These are phyloP conservation scores for Astreopora myriophthalma DNA, from an alignment of 64 coral and sea anemone genomes.

Conservation along the genomic window DNA sequence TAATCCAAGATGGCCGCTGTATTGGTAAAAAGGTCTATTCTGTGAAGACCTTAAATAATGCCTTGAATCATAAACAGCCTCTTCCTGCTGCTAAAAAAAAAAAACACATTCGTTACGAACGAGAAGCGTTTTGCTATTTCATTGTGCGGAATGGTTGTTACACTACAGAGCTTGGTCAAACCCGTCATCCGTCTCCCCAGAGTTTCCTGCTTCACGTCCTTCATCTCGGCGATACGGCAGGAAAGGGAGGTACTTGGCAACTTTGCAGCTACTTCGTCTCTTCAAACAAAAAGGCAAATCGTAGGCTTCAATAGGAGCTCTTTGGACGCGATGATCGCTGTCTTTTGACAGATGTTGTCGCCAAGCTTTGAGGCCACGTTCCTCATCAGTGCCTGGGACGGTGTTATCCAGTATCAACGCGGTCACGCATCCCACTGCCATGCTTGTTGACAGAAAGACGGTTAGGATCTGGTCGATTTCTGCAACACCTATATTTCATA, in stretches of 20 bases:
- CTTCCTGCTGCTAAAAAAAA: no score
- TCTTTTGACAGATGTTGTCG: not conserved
- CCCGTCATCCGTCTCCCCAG: no score
- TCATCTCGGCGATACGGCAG: constrained; percentile 37
- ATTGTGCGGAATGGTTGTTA: no score
- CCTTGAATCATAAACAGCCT: no score
- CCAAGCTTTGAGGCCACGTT: constrained; percentile 76
- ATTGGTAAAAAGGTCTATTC: no score
- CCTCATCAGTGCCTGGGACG: constrained; percentile 79
- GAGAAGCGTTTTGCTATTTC: no score
- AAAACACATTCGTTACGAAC: no score
- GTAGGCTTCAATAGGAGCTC: constrained; percentile 58
- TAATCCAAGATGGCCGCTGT: no score
- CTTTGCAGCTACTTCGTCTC: constrained; percentile 5
- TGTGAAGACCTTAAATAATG: no score
- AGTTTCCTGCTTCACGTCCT: not conserved
- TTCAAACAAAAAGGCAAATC: constrained; percentile 65
- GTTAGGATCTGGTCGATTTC: constrained; percentile 82
- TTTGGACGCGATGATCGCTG: not conserved
- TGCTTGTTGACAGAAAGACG: constrained; percentile 82
- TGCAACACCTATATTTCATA: constrained; percentile 45
- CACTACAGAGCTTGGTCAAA: no score
- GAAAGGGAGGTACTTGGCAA: constrained; percentile 73
- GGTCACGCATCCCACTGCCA: constrained; percentile 80
- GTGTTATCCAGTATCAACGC: constrained; percentile 91